Evolutionary conservation across 53 echinoderm and acorn worm species (phyloP).

Genomic region (Echinarachnius parma): DNA sequence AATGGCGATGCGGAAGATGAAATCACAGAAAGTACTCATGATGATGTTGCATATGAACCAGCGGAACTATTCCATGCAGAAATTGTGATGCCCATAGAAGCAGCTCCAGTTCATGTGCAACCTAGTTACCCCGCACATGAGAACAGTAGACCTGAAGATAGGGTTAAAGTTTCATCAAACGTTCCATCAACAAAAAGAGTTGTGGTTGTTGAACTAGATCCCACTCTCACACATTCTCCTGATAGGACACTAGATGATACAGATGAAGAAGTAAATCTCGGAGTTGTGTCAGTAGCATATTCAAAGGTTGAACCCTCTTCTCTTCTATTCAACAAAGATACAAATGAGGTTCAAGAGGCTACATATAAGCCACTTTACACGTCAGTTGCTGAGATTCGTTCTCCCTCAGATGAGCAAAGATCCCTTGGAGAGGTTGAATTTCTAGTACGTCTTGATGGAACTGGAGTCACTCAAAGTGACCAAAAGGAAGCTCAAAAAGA

Average conservation of each 20-base stretch:
- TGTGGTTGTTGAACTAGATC: too few relatives aligned
- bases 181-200: too few relatives aligned
- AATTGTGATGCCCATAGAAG: too few relatives aligned
- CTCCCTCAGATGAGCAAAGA: conserved; percentile 28
- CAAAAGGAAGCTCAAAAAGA: conserved; percentile 36
- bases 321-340: conserved; percentile 14
- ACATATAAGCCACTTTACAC: conserved; percentile 14
- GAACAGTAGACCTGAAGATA: too few relatives aligned
- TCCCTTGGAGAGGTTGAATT: conserved; percentile 45
- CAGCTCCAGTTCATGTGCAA: too few relatives aligned
- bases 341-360: conserved; percentile 17
- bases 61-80: too few relatives aligned
- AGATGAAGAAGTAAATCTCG: conserved; percentile 29
- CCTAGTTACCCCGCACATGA: too few relatives aligned
- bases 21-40: not conserved
- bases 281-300: conserved; percentile 40
- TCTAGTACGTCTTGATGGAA: conserved; percentile 10
- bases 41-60: too few relatives aligned
- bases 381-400: conserved; percentile 10
- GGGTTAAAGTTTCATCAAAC: too few relatives aligned
- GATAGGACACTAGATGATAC: too few relatives aligned
- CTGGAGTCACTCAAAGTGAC: conserved; percentile 39
- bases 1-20: not conserved
- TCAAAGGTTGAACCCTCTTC: conserved; percentile 1
- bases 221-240: too few relatives aligned